Evolutionary conservation across 1,140 invertebrate genomes (phyloP), one percentile per base, ranked within the genome.

Genomic region (Helicoverpa zea): DNA sequence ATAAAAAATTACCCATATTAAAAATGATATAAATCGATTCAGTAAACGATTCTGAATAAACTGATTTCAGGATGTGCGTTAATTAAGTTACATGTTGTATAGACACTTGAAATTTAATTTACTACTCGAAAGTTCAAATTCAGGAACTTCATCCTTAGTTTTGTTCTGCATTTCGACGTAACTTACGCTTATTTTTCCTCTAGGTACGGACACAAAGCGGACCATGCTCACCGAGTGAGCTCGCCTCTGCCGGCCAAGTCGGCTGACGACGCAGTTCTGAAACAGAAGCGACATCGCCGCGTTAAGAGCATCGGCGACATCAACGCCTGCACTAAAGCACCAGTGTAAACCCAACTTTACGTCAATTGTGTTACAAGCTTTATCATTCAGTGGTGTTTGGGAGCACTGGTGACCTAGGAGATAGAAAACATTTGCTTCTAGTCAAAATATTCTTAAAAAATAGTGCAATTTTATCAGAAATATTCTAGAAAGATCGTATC

Each of bases 231-330:
- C 79, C 85, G 95, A 77, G 95, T 95, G 59, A 95, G 95, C 80
- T 95, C 95, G 0, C 95, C 95, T 0, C 84, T 95, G 29, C 95
- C 95, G 3, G 90, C 91, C 0, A 94, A 95, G 68, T 91, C 93
- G 0, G 84, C 90, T 74, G 92, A 94, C 72, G 94, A 95, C 43
- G 87, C 89, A 4, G 79, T 81, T 0, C 79, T 94, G n/a, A 94
- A 91, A 72, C 95, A 95, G 83, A 95, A 96, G 79, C 92, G 96
- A 61, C 97, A 97, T 81, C 94, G 97, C 16, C 93, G 97, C 3
- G 97, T 97, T 3, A 97, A 97, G 84, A 97, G 97, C 81, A 97
- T 97, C 83, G 96, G 97, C 1, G 97, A 97, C 90, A 97, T 97
- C 83, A 97, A 97, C 80, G 95, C 95, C 5, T 94, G 90, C 59